Base-by-base conservation (phyloP, 2,888 invertebrate genomes). In the Papilio demoleus region DNA sequence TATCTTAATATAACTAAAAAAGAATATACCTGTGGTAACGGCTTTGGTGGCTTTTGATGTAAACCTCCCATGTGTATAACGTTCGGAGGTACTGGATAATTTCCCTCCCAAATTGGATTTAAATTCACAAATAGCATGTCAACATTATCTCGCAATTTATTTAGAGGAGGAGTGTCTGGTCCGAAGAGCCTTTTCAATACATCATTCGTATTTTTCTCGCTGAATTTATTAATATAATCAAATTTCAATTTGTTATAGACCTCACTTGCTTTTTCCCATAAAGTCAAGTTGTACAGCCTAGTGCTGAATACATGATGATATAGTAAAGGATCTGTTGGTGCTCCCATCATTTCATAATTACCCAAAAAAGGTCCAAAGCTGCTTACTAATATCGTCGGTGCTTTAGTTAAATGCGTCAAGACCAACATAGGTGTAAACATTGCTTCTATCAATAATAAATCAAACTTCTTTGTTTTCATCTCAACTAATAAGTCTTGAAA, bases 61-160 rank as follows among this genome's bases (percentile, higher is more conserved):
- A 86, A 74, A 4, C 88, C 88, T 60, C 88, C 88, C 65, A 89
- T 81, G 59, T 81, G 83, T 8, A 90, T 69, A 17, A 88, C 73
- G 69, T 79, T 82, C 0, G 91, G 88, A 4, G 88, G 81, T 2
- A 86, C 74, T 8, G 93, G 90, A 42, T 85, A 79, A 67, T 83
- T 81, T 1, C 73, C 74, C 31, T 79, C 80, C 76, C 85, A 84
- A 27, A 85, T 63, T 0, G 85, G 83, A 74, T 91, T 83, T 2
- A 80, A 77, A 72, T 88, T 92, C 0, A 88, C 42, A 67, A 92
- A 83, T 45, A 90, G 68, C 77, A 90, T 74, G 67, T 84, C 83
- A 14, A 86, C 74, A 56, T 80, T 80, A 2, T 76, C 70, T 8
- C 69, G 66, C 17, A 82, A 68, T 24, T 77, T 74, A 12, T 53